Base-by-base conservation (phyloP, 2,797 vertebrate genomes). In the Lycodopsis pacificus region DNA sequence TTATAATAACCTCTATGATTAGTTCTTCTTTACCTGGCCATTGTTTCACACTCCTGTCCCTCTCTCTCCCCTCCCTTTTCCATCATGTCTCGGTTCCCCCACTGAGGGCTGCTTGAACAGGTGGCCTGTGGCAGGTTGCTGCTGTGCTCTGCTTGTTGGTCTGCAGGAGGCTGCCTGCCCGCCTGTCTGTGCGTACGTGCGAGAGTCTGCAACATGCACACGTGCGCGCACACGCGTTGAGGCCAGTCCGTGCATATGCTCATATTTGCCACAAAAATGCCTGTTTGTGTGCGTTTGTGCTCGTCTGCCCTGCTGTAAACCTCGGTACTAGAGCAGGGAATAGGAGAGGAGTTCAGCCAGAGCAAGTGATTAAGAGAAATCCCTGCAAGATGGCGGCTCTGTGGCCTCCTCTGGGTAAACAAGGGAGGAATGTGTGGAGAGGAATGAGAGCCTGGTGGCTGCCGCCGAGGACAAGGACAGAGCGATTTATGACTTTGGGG, bases 351-450 rank as follows among this genome's bases (percentile, higher is more conserved):
- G 77, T 87, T 88, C 71, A 90, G 90, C 89, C 82, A 76, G 85
- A 91, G 86, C 86, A 87, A 88, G 91, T 92, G 92, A 94, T 93
- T 92, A 91, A 90, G 88, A 87, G 93, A 91, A 94, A 90, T 90
- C 91, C 89, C 89, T 89, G 88, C 90, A 93, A 93, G 91, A 92
- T 94, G 92, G 92, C 76, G 85, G 77, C 69, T 74, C 73, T 80
- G 84, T 78, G 81, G 88, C 83, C 84, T 90, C 91, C 91, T 87
- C 81, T 82, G 91, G 90, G 90, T 91, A 93, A 92, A 93, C 91
- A 90, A 77, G 83, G 85, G 79, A 81, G 73, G 56, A 78, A 88
- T 76, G 76, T 87, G 86, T 58, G 81, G 82, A 82, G 83, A 87
- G 84, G 82, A 88, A 84, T 76, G 86, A 86, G 85, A 87, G 86